Evolutionary conservation across 2,888 invertebrate species (phyloP).

Genomic region (Latrodectus hesperus): DNA sequence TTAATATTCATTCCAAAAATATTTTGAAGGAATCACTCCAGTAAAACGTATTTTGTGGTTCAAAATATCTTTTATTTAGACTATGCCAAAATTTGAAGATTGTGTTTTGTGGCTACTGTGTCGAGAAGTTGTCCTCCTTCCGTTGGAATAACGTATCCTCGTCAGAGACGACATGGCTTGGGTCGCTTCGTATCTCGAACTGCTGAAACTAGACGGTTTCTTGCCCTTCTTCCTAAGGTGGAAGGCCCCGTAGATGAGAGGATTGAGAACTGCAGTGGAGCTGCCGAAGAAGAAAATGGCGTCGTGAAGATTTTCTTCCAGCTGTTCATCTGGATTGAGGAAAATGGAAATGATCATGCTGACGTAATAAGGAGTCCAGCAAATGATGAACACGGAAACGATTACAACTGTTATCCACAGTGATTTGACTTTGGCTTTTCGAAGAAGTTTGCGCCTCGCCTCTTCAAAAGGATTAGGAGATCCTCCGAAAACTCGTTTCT

Average conservation of each 20-base stretch:
- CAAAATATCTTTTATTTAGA: too few species aligned
- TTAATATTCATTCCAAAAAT: too few species aligned
- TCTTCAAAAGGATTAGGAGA: conserved; percentile 46
- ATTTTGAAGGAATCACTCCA: too few species aligned
- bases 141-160: conserved; percentile 14
- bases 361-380: conserved; percentile 90
- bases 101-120: background rate
- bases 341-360: conserved; percentile 89
- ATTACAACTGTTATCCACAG: conserved; percentile 87
- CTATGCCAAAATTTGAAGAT: background rate
- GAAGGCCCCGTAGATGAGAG: conserved; percentile 89
- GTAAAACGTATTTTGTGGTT: too few species aligned
- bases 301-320: conserved; percentile 82
- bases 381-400: conserved; percentile 85
- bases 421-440: conserved; percentile 86
- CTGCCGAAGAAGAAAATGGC: conserved; percentile 90
- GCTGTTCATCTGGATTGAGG: conserved; percentile 76
- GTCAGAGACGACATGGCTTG: conserved; percentile 12
- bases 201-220: conserved; percentile 12
- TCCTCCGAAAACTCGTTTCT: conserved; percentile 14
- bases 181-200: conserved; percentile 24
- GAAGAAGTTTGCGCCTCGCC: conserved; percentile 78
- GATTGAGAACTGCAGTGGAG: conserved; percentile 90
- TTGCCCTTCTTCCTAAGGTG: conserved; percentile 80
- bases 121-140: background rate